phyloP scores from a whole-genome alignment of 2,888 invertebrate genomes.

The Drosophila subquinaria region DNA sequence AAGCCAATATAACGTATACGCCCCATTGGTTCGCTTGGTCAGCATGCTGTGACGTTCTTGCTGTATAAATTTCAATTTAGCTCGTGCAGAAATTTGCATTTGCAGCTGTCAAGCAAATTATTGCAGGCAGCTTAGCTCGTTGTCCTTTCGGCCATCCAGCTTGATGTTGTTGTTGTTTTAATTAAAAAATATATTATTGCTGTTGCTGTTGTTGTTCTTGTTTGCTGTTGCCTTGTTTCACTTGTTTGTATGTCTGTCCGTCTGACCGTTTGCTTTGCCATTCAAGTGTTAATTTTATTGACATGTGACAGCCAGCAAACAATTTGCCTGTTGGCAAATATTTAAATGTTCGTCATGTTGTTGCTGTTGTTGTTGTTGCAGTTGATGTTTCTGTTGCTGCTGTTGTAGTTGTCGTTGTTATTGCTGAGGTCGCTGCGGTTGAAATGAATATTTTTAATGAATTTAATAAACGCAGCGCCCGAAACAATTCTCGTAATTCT shows the following conservation, averaged over 20 bases:
- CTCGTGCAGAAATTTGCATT: conserved; percentile 67
- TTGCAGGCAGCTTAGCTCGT: conserved; percentile 63
- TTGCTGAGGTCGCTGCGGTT: conserved; percentile 56
- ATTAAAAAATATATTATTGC: conserved; percentile 66
- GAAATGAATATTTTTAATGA: conserved; percentile 68
- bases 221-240: conserved; percentile 27
- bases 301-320: conserved; percentile 76
- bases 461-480: conserved; percentile 64
- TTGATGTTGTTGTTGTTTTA: conserved; percentile 63
- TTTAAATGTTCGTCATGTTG: conserved; percentile 56
- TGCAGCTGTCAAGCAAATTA: conserved; percentile 77
- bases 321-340: conserved; percentile 62
- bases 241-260: conserved; percentile 11
- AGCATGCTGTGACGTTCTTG: conserved; percentile 27
- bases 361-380: conserved; percentile 5
- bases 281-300: conserved; percentile 80
- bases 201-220: conserved; percentile 42
- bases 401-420: conserved; percentile 24
- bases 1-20: conserved; percentile 44
- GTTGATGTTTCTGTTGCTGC: conserved; percentile 3
- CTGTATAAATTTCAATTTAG: conserved; percentile 74
- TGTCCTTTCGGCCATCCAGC: conserved; percentile 26
- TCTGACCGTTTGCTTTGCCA: conserved; percentile 44
- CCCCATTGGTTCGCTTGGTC: conserved; percentile 7
- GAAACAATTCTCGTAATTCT: conserved; percentile 55